Conservation (phyloP, 2,888 invertebrate genomes). For the Iphiclides podalirius region DNA sequence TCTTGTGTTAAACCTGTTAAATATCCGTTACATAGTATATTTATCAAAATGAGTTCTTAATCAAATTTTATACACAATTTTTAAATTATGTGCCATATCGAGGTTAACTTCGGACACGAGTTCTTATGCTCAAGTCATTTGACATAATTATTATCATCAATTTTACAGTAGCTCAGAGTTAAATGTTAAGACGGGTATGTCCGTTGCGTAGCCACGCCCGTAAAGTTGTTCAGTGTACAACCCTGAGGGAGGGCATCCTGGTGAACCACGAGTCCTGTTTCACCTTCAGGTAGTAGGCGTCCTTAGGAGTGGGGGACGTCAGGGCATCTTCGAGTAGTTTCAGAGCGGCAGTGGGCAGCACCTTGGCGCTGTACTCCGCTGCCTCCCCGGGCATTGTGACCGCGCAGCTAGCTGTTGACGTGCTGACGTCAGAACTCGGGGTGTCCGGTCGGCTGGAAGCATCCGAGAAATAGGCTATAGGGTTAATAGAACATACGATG, state of each 20-base stretch:
- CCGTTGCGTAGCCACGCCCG: slow-evolving; percentile 16
- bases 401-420: slow-evolving; percentile 64
- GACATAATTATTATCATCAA: no score
- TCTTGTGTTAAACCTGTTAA: no score
- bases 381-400: slow-evolving; percentile 80
- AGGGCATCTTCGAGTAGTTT: slow-evolving; percentile 83
- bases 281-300: slow-evolving; percentile 73
- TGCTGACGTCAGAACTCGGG: slow-evolving; percentile 66
- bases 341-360: slow-evolving; percentile 80
- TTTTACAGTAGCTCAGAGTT: no score
- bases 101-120: no score
- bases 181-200: no score
- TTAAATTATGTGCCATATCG: no score
- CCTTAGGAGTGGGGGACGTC: slow-evolving; percentile 76
- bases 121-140: no score
- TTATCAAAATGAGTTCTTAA: no score
- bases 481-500: no score
- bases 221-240: slow-evolving; percentile 41
- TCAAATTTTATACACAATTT: no score
- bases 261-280: slow-evolving; percentile 77
- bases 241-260: slow-evolving; percentile 72
- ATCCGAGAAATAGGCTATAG: no score
- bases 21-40: no score
- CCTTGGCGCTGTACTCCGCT: slow-evolving; percentile 82
- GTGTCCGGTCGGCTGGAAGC: slow-evolving; percentile 70